phyloP scores from a whole-genome alignment of 2,797 vertebrate genomes.

The Enteromius unitaeniatus region DNA sequence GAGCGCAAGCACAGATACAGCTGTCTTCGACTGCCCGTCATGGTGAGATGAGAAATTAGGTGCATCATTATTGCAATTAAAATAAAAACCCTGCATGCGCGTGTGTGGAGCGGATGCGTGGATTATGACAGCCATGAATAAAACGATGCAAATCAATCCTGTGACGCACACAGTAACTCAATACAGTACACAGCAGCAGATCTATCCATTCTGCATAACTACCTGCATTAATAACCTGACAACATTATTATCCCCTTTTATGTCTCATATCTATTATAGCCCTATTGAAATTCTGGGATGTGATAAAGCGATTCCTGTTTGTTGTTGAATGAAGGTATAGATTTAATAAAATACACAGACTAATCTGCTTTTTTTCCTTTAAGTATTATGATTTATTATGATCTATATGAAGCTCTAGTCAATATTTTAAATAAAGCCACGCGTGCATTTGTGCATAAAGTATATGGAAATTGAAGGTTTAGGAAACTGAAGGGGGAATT shows the following conservation, averaged over 20 bases:
- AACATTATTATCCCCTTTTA: too few species aligned
- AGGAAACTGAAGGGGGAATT: background rate
- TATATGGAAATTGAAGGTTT: background rate
- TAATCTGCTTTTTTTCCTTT: background rate
- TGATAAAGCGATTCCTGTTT: background rate
- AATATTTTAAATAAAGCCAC: background rate
- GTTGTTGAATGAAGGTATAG: background rate
- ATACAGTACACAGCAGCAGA: background rate
- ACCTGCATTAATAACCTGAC: background rate
- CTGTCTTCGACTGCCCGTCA: constrained; percentile 81
- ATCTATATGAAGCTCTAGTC: background rate
- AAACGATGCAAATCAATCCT: background rate
- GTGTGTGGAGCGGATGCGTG: background rate
- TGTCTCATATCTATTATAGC: background rate
- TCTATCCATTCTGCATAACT: background rate
- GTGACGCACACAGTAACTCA: background rate
- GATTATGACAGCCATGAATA: background rate
- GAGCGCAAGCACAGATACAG: constrained; percentile 75
- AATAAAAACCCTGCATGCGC: background rate
- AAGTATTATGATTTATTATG: background rate
- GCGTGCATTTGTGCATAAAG: background rate
- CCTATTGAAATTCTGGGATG: background rate
- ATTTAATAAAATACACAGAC: background rate
- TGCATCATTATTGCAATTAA: background rate
- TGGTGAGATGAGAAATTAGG: constrained; percentile 75